Evolutionary conservation across 2,888 invertebrate genomes (phyloP).

Genomic region (Micoletzkya japonica): DNA sequence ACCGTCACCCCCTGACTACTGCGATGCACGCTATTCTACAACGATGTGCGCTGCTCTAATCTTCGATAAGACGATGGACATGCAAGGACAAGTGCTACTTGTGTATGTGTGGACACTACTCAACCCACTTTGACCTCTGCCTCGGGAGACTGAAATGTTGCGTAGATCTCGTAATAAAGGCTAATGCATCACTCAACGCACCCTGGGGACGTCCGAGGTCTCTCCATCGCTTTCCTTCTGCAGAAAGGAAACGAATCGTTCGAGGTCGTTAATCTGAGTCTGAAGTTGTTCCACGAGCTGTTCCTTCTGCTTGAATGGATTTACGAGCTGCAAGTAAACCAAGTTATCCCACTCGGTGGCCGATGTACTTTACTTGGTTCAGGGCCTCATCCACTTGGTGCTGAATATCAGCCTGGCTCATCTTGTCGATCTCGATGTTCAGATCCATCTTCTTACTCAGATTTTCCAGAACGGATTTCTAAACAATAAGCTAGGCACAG

Average conservation of each 20-base stretch:
- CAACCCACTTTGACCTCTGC: neutral
- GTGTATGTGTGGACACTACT: neutral
- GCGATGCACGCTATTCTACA: neutral
- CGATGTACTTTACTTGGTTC: slow-evolving; percentile 71
- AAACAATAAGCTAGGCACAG: neutral
- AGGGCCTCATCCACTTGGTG: slow-evolving; percentile 87
- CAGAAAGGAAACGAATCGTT: slow-evolving; percentile 90
- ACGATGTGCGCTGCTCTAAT: neutral
- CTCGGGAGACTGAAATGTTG: neutral
- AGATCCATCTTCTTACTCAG: slow-evolving; percentile 73
- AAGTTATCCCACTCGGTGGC: neutral
- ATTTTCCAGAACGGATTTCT: slow-evolving; percentile 73
- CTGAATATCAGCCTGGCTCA: slow-evolving; percentile 81
- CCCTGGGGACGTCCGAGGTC: slow-evolving; percentile 1
- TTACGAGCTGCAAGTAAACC: slow-evolving; percentile 74
- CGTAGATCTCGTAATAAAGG: neutral
- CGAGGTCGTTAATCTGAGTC: slow-evolving; percentile 93
- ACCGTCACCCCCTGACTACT: too few relatives aligned
- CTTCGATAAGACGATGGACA: neutral
- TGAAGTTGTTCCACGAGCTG: slow-evolving; percentile 91
- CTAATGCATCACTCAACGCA: neutral
- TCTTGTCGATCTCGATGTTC: slow-evolving; percentile 77
- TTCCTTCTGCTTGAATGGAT: slow-evolving; percentile 91
- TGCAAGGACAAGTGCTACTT: neutral
- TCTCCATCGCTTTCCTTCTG: slow-evolving; percentile 72